Base-by-base conservation (phyloP, 2,888 invertebrate genomes). In the Drosophila mimetica region DNA sequence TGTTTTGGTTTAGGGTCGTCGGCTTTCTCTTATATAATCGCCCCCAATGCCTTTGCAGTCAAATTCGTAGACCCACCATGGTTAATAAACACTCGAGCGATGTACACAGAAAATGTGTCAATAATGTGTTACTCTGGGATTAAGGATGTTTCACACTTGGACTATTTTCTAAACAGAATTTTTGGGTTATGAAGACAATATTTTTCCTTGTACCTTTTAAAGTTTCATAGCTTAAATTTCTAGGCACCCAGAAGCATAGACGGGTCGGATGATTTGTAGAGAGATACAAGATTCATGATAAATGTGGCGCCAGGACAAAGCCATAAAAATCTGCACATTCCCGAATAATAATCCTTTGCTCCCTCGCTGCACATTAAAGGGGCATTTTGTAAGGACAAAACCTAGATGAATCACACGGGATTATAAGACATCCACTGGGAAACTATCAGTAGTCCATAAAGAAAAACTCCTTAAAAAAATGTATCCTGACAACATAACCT, bases 1-100 rank as follows among this genome's bases (percentile, higher is more conserved):
- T 61, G 63, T 59, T 76, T 51, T 36, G 64, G 76, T 79, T 82
- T 82, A 74, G 88, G 82, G 86, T 82, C 88, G 82, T 85, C 82
- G 79, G 82, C 82, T 81, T 78, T 79, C 57, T 52, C 58, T 71
- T 71, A 71, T 48, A 52, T 73, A 73, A 71, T 71, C 73, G 64
- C 50, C 67, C 32, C 32, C 48, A 53, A 61, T 47, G 63, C 16
- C 48, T 32, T 32, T 34, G 25, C 41, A 41, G 41, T 32, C 25
- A 57, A 59, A 58, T 34, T 65, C 25, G 32, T 39, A 30, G n/a
- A n/a, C n/a, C 48, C 32, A 22, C 59, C 41, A 48, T 30, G 67
- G 51, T 52, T 51, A 70, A 70, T 46, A 59, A 41, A 39, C 32
- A 58, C 25, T 11, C 22, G 16, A 44, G 14, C 18, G 16, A 9